Conservation (phyloP, 2,797 vertebrate species). For the Falco columbarius region DNA sequence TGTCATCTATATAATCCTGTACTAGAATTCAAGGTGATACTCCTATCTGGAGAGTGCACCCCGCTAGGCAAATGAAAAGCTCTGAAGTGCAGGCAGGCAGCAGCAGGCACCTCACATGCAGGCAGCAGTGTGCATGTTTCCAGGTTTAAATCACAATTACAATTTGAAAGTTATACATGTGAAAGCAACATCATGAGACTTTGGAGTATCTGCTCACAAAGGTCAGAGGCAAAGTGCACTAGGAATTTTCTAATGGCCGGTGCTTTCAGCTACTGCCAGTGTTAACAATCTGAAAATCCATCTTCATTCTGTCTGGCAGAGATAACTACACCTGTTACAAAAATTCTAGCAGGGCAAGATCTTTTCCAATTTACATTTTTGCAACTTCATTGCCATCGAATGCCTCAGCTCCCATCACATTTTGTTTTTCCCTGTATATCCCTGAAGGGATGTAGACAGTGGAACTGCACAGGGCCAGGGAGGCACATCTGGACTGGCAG, state of each 20-base stretch:
- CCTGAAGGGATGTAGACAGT: background rate
- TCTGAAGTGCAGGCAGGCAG: background rate
- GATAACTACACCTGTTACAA: background rate
- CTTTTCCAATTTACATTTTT: background rate
- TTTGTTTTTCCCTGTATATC: background rate
- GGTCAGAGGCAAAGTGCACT: background rate
- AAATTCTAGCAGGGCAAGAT: background rate
- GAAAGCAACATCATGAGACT: background rate
- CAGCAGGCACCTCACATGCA: background rate
- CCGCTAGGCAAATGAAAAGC: background rate
- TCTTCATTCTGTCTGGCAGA: background rate
- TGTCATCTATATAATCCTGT: background rate
- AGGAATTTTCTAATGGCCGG: background rate
- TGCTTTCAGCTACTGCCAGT: background rate
- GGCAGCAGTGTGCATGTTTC: background rate
- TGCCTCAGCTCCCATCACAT: background rate
- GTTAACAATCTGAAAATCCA: background rate
- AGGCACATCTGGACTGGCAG: conserved; percentile 23
- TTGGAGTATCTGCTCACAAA: background rate
- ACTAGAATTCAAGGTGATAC: background rate
- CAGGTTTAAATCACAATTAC: background rate
- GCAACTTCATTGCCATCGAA: background rate
- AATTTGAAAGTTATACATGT: background rate
- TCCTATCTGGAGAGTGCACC: background rate
- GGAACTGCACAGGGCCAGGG: background rate